Evolutionary conservation across 1,140 invertebrate species (phyloP).

Genomic region (Holotrichia oblita): DNA sequence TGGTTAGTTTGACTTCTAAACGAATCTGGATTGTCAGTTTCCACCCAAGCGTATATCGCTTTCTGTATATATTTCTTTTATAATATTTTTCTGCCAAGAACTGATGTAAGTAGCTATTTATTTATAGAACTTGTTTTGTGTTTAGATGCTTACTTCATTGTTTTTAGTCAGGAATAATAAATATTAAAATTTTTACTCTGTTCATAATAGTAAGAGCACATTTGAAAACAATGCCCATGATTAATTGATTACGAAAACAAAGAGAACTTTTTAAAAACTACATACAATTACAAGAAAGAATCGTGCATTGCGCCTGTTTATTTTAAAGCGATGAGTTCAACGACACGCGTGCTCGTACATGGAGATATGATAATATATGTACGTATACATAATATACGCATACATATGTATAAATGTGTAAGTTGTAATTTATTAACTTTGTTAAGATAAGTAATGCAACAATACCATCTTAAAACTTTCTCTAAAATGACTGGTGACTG

Average conservation of each 20-base stretch:
- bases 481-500: constrained; percentile 30
- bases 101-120: too few species aligned
- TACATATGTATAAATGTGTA: constrained; percentile 33
- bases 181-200: not conserved
- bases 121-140: too few species aligned
- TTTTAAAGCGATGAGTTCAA: constrained; percentile 30
- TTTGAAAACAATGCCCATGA: constrained; percentile 23
- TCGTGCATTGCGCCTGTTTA: constrained; percentile 28
- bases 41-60: too few species aligned
- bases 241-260: constrained; percentile 25
- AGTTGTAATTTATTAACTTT: constrained; percentile 29
- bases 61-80: too few species aligned
- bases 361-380: constrained; percentile 19
- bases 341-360: constrained; percentile 15
- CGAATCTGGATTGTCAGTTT: too few species aligned
- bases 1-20: too few species aligned
- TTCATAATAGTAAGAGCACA: not conserved
- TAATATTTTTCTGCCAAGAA: too few species aligned
- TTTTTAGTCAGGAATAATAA: not conserved
- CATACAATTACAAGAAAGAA: constrained; percentile 29
- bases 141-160: not conserved
- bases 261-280: constrained; percentile 23
- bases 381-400: not conserved
- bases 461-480: constrained; percentile 32
- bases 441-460: constrained; percentile 35